Base-by-base conservation (phyloP, 1,140 invertebrate genomes). In the Drosophila prosaltans region DNA sequence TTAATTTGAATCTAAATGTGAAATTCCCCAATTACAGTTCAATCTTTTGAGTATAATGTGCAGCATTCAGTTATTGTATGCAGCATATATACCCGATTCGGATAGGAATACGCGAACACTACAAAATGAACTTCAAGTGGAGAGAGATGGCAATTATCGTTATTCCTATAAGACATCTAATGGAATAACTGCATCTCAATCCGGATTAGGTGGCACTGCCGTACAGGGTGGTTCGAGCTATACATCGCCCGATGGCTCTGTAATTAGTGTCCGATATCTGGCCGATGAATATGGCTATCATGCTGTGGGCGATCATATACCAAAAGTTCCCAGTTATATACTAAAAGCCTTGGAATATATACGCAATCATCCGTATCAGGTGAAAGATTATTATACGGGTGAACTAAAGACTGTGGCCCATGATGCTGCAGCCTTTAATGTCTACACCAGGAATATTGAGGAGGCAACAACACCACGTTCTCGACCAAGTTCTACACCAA, bases 211-310 rank as follows among this genome's bases (percentile, higher is more conserved):
- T 6, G 91, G 89, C 9, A 63, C 74, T 2, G 60, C 77, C 2
- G 69, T 91, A 1, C 77, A 92, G 41, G 91, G 91, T 11, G 73
- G 78, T 4, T 76, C 73, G 11, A 82, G 75, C 30, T 92, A 86
- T 66, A 81, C 64, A 26, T 88, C 91, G 1, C 91, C 91, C 36
- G 93, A 93, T 72, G 93, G 93, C 24, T 80, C 84, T 28, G 91
- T 80, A 7, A 92, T 94, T 57, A 85, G 92, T 24, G 78, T 94
- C 0, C 92, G 91, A 32, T 95, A 95, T 84, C 93, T 93, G 16
- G 95, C 95, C 51, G 95, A 95, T 78, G 94, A 95, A 72, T 94
- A 94, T 60, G 95, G 93, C 10, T 93, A 93, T 69, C 92, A 92
- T 72, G 92, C 94, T 4, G 80, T 91, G 0, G 94, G 94, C 11